phyloP scores from a whole-genome alignment of 2,797 vertebrate species.

The Bufotes viridis region DNA sequence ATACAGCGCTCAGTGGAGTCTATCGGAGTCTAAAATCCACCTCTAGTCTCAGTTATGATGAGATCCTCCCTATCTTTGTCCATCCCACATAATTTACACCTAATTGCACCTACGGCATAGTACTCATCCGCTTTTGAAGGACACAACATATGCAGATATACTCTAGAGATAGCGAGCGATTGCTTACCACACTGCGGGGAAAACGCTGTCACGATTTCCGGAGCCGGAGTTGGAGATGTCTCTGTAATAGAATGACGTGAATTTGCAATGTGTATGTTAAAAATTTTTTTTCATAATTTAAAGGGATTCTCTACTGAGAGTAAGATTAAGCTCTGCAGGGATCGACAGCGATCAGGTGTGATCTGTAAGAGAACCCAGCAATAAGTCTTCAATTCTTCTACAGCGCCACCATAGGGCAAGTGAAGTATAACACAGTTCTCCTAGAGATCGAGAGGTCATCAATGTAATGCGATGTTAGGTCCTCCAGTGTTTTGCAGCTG shows the following conservation, averaged over 20 bases:
- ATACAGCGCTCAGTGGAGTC: background rate
- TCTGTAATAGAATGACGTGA: background rate
- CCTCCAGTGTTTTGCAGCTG: background rate
- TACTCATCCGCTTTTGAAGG: background rate
- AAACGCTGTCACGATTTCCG: background rate
- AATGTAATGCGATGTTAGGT: background rate
- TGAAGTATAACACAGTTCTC: background rate
- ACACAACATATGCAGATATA: background rate
- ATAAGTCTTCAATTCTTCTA: background rate
- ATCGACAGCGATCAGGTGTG: background rate
- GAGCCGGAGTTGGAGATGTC: background rate
- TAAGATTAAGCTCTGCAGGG: background rate
- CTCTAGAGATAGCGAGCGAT: background rate
- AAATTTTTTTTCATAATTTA: too few relatives aligned
- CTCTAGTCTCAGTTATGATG: background rate
- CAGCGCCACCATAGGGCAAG: background rate
- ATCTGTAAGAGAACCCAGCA: background rate
- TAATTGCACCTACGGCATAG: background rate
- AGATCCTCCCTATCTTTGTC: background rate
- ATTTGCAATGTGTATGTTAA: background rate
- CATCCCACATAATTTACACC: background rate
- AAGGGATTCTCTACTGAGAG: too few relatives aligned
- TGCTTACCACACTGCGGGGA: slow-evolving; percentile 1
- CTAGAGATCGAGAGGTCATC: too few relatives aligned
- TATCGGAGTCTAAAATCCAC: background rate